Evolutionary conservation across 53 echinoderm and acorn worm genomes (phyloP), one percentile per base, ranked within the genome.

Genomic region (Hippasteria phrygiana): DNA sequence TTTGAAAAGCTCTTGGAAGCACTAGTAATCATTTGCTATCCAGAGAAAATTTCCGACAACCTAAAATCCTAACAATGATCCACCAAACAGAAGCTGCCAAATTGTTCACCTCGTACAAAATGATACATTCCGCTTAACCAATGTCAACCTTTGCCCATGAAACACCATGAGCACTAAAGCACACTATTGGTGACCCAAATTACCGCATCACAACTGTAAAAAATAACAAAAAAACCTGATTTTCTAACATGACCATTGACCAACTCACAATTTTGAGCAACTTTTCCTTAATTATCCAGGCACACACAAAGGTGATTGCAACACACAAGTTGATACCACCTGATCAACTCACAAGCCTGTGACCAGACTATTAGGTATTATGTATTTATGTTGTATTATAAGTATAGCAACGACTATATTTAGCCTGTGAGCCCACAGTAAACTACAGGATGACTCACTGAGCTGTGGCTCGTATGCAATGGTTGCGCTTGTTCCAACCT

Each of bases 381-480:
- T 59, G 59, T 59, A 18, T 55, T 45, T 45, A 7, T 45, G 46
- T 45, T 45, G 18, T 17, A 55, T 2, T 55, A 20, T 67, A 31
- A 8, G 20, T 70, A 5, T 8, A 71, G 71, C 85, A 34, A 70
- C 53, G 85, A 71, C 71, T 85, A 85, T 85, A 85, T 85, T 85
- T 85, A 85, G 85, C 83, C 69, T 34, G 70, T 85, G 50, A 43
- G 67, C 67, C 64, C 63, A 43, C 41, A 65, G 66, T 66, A 64
- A 66, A 56, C 41, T 37, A 11, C 66, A 37, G 27, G 85, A 71
- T 85, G 85, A 85, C 47, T 85, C 85, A 85, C 51, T 85, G 36
- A 34, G 43, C 65, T 33, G 16, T 29, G 33, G 33, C 71, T 71
- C 36, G 51, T 20, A 46, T 53, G 47, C 51, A 85, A 62, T 38